A percentile compares a stretch with the other conserved stretches of the same genome.
phyloP scores from a whole-genome alignment of 2,113 vertebrate species.

The Thunnus thynnus region DNA sequence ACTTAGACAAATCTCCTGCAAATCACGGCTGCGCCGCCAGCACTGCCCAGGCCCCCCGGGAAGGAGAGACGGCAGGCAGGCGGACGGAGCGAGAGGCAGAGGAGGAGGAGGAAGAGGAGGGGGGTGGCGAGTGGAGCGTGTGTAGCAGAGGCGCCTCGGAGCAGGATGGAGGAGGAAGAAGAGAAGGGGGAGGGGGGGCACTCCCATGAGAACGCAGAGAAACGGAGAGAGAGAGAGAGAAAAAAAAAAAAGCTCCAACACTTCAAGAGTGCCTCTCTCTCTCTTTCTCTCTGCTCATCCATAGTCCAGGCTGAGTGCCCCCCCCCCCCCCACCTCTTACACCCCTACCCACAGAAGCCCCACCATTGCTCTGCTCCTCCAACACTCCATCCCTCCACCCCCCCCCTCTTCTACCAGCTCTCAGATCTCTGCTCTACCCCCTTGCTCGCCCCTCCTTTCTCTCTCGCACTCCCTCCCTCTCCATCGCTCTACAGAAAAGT shows the following conservation, averaged over 20 bases:
- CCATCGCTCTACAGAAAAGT: slow-evolving; percentile 80
- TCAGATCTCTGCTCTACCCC: slow-evolving; percentile 81
- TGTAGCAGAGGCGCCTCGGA: slow-evolving; percentile 84
- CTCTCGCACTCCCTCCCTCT: slow-evolving; percentile 65
- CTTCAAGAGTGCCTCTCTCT: slow-evolving; percentile 74
- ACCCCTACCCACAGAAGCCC: slow-evolving; percentile 73
- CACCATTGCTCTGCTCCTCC: slow-evolving; percentile 55
- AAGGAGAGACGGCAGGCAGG: slow-evolving; percentile 81
- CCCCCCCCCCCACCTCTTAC: slow-evolving; percentile 68
- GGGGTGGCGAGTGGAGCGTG: slow-evolving; percentile 76
- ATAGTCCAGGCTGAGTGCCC: slow-evolving; percentile 72
- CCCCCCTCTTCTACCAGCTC: slow-evolving; percentile 49
- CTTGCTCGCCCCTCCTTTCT: slow-evolving; percentile 61
- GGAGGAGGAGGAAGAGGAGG: slow-evolving; percentile 57
- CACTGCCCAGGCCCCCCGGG: slow-evolving; percentile 81
- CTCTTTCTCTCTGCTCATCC: slow-evolving; percentile 71
- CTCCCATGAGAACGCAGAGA: slow-evolving; percentile 78
- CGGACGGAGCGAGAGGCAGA: slow-evolving; percentile 77
- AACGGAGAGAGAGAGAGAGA: slow-evolving; percentile 65
- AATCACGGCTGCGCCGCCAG: slow-evolving; percentile 86
- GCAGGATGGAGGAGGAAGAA: slow-evolving; percentile 77
- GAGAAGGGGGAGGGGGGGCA: slow-evolving; percentile 41
- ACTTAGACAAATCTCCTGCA: slow-evolving; percentile 89
- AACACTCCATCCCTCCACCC: slow-evolving; percentile 22
- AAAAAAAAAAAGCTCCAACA: slow-evolving; percentile 65